Evolutionary conservation across 2,113 vertebrate species (phyloP).

Genomic region (Aphyosemion australe): DNA sequence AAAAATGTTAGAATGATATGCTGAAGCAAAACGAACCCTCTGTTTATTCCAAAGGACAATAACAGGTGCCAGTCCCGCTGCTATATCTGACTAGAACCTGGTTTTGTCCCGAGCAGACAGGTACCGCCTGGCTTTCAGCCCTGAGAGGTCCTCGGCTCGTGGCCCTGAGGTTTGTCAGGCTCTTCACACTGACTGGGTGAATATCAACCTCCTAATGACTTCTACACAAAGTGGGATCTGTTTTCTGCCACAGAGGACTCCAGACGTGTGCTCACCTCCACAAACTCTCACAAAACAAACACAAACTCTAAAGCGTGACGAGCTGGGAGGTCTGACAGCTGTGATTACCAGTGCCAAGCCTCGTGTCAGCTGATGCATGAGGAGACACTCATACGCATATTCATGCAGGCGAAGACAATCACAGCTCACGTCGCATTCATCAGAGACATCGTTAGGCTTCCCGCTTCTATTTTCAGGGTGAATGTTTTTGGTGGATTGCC

Average conservation of each 20-base stretch:
- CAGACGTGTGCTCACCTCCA: constrained; percentile 15
- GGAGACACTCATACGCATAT: constrained; percentile 8
- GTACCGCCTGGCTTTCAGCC: constrained; percentile 37
- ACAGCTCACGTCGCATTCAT: constrained; percentile 1
- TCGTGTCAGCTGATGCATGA: constrained; percentile 9
- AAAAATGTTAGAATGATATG: constrained; percentile 6
- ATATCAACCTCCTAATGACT: constrained; percentile 55
- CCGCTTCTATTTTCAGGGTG: constrained; percentile 40
- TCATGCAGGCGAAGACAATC: constrained; percentile 3
- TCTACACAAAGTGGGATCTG: constrained; percentile 36
- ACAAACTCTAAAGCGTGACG: constrained; percentile 2
- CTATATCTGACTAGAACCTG: constrained; percentile 3
- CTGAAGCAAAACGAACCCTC: neutral
- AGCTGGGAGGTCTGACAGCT: constrained; percentile 35
- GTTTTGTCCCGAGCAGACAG: constrained; percentile 44
- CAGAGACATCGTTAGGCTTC: constrained; percentile 21
- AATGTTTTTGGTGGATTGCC: constrained; percentile 33
- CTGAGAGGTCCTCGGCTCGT: constrained; percentile 28
- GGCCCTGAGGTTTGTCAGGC: constrained; percentile 43
- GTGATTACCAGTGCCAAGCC: constrained; percentile 13
- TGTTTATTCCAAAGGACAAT: constrained; percentile 22
- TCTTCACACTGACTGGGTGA: constrained; percentile 54
- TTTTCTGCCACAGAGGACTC: constrained; percentile 21
- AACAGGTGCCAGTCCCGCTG: constrained; percentile 14
- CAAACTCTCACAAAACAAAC: constrained; percentile 33